Base-by-base conservation (phyloP, 2,113 vertebrate species). In the Chaenogobius annularis region DNA sequence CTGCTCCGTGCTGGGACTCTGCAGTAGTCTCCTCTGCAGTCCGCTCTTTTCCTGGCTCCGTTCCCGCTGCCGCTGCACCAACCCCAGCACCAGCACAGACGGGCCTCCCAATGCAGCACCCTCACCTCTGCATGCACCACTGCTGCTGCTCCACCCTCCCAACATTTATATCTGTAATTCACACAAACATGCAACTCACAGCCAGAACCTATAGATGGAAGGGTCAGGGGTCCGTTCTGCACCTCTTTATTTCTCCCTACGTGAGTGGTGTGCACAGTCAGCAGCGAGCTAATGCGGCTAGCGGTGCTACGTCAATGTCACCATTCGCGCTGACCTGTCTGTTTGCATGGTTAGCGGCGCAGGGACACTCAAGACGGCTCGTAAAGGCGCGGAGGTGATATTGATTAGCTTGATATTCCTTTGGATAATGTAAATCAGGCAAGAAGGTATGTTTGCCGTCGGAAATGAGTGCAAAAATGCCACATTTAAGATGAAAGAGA, bases 21-120 rank as follows among this genome's bases (percentile, higher is more conserved):
- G 91, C 91, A 90, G 85, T 87, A 91, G 85, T 92, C 77, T 85
- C 80, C 85, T 87, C 88, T 85, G 90, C 88, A 91, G 88, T 90
- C 77, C 75, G 83, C 82, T 89, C 85, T 87, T 91, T 58, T 58
- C 55, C 86, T 89, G 87, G 90, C 87, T 87, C 79, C 63, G 81
- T 88, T 90, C 90, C 87, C 80, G 86, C 82, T 88, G 75, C 87
- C 86, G 85, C 88, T 90, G 89, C 89, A 85, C 77, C 88, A 90
- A 17, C 59, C 48, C 48, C 48, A 50, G 15, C 47, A 48, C 13
- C 48, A 50, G 48, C 48, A 50, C 44, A 37, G 82, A 69, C 83
- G 70, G 84, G 80, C 79, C 83, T 84, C 83, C 22, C 22, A 26
- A 23, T 84, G 80, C 88, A 87, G 81, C 37, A 64, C 70, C 44